Conservation (phyloP, 2,888 invertebrate genomes). For the Clepsis dumicolana region DNA sequence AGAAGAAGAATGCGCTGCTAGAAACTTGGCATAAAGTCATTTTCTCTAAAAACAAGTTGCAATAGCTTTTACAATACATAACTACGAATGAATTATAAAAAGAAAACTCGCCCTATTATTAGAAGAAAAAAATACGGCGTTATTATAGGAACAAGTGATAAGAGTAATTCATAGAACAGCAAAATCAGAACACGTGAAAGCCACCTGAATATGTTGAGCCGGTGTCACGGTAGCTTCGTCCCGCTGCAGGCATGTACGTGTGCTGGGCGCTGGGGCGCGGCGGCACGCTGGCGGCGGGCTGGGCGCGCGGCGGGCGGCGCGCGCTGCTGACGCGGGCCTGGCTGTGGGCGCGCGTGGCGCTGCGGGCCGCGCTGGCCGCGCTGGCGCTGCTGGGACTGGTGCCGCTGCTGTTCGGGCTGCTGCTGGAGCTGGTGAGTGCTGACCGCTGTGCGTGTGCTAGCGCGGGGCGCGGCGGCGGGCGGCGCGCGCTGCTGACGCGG, state of each 20-base stretch:
- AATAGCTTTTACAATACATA: too few species aligned
- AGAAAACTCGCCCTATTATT: too few species aligned
- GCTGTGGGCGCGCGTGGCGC: conserved; percentile 89
- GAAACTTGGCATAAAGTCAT: too few species aligned
- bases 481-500: conserved; percentile 86
- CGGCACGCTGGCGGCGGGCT: conserved; percentile 92
- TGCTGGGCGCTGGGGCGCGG: conserved; percentile 97
- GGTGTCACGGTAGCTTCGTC: too few species aligned
- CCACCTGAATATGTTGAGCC: too few species aligned
- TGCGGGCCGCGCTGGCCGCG: conserved; percentile 83
- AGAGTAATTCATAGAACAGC: too few species aligned
- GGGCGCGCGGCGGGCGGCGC: conserved; percentile 95
- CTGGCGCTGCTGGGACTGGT: conserved; percentile 87
- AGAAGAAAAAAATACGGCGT: too few species aligned
- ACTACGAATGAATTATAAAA: too few species aligned
- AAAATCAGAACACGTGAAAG: too few species aligned
- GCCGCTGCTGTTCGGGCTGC: conserved; percentile 79
- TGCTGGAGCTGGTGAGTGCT: conserved; percentile 8
- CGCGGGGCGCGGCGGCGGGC: not conserved
- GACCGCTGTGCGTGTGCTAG: conserved; percentile 79
- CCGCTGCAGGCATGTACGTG: conserved; percentile 92
- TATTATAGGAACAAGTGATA: too few species aligned
- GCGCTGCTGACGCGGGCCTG: conserved; percentile 87
- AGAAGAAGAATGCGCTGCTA: too few species aligned
- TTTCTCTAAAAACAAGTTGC: too few species aligned